A percentile compares a stretch with the other conserved stretches of the same genome.
phyloP scores from a whole-genome alignment of 2,797 vertebrate species.

The Rhinophrynus dorsalis region DNA sequence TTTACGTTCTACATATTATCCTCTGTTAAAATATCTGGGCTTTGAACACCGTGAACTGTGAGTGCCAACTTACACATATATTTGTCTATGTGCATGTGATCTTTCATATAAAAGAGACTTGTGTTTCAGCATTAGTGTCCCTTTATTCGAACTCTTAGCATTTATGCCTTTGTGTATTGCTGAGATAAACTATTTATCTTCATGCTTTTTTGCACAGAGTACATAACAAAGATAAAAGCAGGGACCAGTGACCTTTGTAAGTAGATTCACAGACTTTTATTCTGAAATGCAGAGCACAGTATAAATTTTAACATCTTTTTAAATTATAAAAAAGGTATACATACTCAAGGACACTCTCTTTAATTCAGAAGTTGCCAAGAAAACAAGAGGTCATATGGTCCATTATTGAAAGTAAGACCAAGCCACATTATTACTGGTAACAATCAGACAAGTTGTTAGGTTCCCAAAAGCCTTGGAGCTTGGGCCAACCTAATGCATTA shows the following conservation, averaged over 20 bases:
- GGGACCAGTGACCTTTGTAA: neutral
- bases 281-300: neutral
- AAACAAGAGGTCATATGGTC: neutral
- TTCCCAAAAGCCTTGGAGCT: no score
- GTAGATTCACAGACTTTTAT: neutral
- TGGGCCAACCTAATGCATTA: no score
- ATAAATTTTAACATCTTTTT: conserved; percentile 3
- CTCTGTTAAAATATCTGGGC: no score
- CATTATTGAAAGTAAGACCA: neutral
- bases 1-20: no score
- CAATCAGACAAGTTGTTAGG: no score
- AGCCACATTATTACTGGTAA: neutral
- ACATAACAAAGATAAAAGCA: conserved; percentile 9
- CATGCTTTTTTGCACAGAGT: neutral
- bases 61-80: no score
- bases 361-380: neutral
- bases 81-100: no score
- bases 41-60: no score
- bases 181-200: conserved; percentile 6
- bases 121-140: no score
- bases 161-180: neutral
- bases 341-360: neutral
- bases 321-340: neutral
- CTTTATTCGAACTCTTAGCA: no score
- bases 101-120: no score